Evolutionary conservation across 1,140 invertebrate genomes (phyloP).

Genomic region (Diplogasteroides magnus): DNA sequence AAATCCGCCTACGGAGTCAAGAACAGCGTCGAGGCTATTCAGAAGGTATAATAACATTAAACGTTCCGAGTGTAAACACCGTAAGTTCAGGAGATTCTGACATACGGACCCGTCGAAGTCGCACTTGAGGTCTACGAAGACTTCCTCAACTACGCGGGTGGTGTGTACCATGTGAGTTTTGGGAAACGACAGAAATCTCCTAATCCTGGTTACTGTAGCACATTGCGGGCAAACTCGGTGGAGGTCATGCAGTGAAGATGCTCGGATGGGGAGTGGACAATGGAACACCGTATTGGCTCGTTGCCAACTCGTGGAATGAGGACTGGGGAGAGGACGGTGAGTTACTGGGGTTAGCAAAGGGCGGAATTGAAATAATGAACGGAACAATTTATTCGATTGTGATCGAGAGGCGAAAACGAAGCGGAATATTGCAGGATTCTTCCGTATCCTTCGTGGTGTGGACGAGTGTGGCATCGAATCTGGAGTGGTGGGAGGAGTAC

Average conservation of each 20-base stretch:
- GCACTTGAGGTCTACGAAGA: conserved; percentile 86
- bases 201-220: conserved; percentile 58
- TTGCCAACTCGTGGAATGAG: conserved; percentile 88
- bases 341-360: conserved; percentile 56
- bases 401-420: background rate
- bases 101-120: conserved; percentile 82
- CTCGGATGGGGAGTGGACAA: no score
- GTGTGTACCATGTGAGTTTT: conserved; percentile 67
- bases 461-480: conserved; percentile 83
- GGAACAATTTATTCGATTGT: background rate
- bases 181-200: background rate
- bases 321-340: conserved; percentile 71
- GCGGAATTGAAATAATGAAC: background rate
- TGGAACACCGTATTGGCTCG: conserved; percentile 64
- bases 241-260: conserved; percentile 82
- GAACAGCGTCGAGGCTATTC: conserved; percentile 68
- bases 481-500: conserved; percentile 71
- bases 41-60: no score
- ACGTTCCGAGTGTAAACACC: no score
- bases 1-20: conserved; percentile 69
- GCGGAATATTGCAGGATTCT: conserved; percentile 62
- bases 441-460: conserved; percentile 76
- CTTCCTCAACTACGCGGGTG: conserved; percentile 76
- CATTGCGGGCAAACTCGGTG: conserved; percentile 67
- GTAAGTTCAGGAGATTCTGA: conserved; percentile 78